These are phyloP conservation scores for Taeniopygia guttata DNA, from an alignment of 2,797 vertebrate species.

Conservation along the genomic window DNA sequence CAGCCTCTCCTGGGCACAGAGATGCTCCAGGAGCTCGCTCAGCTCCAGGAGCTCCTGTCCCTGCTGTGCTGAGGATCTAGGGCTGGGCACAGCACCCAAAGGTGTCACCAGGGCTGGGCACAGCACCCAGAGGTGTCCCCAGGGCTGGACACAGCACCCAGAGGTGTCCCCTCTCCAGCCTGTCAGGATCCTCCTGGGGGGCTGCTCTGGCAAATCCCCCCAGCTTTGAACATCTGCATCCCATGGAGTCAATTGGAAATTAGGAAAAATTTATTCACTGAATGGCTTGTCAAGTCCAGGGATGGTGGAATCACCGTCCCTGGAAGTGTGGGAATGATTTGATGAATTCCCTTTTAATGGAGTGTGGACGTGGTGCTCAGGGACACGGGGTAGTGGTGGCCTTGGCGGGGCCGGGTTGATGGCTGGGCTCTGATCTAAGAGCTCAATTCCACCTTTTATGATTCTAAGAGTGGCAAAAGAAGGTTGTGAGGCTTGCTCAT, in stretches of 20 bases:
- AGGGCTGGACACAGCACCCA: background rate
- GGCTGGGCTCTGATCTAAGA: background rate
- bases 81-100: background rate
- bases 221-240: background rate
- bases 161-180: background rate
- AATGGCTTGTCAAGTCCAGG: background rate
- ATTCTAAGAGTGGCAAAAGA: background rate
- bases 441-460: background rate
- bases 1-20: accelerated
- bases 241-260: accelerated
- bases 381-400: background rate
- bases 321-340: background rate
- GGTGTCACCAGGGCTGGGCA: background rate
- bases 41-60: background rate
- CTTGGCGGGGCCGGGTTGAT: background rate
- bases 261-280: accelerated
- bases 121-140: background rate
- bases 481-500: background rate
- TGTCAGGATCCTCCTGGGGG: background rate
- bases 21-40: background rate
- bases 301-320: background rate
- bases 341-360: background rate
- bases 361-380: background rate
- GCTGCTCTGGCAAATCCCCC: background rate
- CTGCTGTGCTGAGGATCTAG: background rate